Conservation (phyloP, 2,797 vertebrate genomes). For the Sus cebifrons region DNA sequence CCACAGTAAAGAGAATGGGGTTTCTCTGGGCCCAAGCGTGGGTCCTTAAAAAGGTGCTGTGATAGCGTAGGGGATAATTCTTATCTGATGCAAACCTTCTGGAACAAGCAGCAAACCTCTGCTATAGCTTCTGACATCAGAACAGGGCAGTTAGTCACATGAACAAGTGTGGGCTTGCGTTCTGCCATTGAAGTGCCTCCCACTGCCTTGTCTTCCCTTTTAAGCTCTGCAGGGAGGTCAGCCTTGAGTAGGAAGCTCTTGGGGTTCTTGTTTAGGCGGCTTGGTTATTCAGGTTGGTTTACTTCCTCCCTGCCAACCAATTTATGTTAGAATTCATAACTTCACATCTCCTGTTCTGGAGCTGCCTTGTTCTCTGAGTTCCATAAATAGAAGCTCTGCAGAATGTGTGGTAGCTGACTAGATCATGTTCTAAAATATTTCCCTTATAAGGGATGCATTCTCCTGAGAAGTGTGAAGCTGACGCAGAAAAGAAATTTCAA, state of each 20-base stretch:
- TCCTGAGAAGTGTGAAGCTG: constrained; percentile 62
- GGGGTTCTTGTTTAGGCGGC: neutral
- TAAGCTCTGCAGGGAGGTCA: neutral
- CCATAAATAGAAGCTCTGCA: constrained; percentile 71
- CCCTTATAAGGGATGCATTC: neutral
- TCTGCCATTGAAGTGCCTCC: neutral
- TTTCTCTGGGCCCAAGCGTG: neutral
- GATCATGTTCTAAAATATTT: constrained; percentile 67
- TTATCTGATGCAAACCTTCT: neutral
- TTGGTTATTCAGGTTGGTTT: neutral
- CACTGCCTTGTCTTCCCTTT: neutral
- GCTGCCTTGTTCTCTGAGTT: constrained; percentile 41
- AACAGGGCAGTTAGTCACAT: neutral
- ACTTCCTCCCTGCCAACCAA: constrained; percentile 64
- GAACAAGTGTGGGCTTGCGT: neutral
- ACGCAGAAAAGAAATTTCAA: constrained; percentile 54
- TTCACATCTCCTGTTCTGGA: neutral
- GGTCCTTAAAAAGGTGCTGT: neutral
- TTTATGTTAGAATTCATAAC: constrained; percentile 48
- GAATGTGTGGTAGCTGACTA: constrained; percentile 64
- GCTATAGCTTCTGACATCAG: neutral
- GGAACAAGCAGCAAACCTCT: neutral
- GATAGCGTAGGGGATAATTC: neutral
- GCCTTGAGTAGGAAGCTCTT: neutral
- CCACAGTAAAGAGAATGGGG: neutral